Conservation (phyloP, 1,140 invertebrate species). For the Druon quercuslanigerum region DNA sequence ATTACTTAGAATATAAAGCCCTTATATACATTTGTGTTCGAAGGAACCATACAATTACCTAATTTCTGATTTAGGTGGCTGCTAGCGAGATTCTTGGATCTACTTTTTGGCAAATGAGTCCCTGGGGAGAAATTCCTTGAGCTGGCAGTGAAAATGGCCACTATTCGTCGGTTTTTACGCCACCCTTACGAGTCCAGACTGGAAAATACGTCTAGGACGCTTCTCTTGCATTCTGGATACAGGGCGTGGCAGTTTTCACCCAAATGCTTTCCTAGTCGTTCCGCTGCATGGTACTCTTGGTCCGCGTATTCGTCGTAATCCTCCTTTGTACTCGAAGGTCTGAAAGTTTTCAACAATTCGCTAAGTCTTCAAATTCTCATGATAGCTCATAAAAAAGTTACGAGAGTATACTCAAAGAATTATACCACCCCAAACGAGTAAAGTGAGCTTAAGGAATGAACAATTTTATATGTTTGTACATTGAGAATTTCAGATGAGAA, state of each 20-base stretch:
- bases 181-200: constrained; percentile 37
- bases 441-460: not conserved
- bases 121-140: constrained; percentile 15
- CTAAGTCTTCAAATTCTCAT: not conserved
- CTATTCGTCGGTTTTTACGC: constrained; percentile 13
- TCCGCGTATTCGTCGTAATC: constrained; percentile 67
- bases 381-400: constrained; percentile 20
- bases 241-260: constrained; percentile 69
- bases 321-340: constrained; percentile 72
- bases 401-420: not conserved
- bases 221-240: constrained; percentile 71
- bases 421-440: not conserved
- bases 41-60: not conserved
- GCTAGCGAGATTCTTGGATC: not conserved
- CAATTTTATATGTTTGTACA: not conserved
- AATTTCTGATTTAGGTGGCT: not conserved
- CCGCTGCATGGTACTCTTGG: constrained; percentile 70
- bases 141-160: constrained; percentile 13
- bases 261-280: constrained; percentile 64
- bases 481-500: not conserved
- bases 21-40: not conserved
- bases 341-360: constrained; percentile 54
- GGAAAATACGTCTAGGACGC: constrained; percentile 71
- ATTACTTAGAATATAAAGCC: not conserved
- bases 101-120: not conserved